Conservation (phyloP, 2,888 invertebrate species). For the Trisateles emortualis region DNA sequence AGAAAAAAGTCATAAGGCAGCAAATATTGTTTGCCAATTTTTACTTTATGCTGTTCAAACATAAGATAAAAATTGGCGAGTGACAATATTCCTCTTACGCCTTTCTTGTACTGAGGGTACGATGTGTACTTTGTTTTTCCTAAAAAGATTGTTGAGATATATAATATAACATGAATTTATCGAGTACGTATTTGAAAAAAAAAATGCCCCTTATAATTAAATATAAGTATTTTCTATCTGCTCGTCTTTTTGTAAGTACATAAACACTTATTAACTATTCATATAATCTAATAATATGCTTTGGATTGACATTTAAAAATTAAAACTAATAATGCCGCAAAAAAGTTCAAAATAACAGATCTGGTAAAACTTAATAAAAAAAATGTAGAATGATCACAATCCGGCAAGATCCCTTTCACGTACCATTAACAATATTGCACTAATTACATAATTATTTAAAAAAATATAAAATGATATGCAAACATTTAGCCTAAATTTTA, state of each 20-base stretch:
- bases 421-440: constrained; percentile 74
- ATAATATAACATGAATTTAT: too few species aligned
- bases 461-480: constrained; percentile 73
- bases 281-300: constrained; percentile 56
- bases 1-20: too few species aligned
- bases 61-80: too few species aligned
- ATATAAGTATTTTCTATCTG: constrained; percentile 3
- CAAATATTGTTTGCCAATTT: too few species aligned
- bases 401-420: constrained; percentile 66
- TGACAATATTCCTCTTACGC: too few species aligned
- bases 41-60: too few species aligned
- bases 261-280: constrained; percentile 35
- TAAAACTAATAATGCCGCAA: constrained; percentile 37
- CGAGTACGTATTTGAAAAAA: too few species aligned
- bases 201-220: constrained; percentile 18
- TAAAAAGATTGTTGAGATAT: too few species aligned
- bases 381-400: constrained; percentile 59
- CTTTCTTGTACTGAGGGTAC: too few species aligned
- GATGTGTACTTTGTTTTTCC: too few species aligned
- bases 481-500: constrained; percentile 60
- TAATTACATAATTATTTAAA: constrained; percentile 40
- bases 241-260: constrained; percentile 36
- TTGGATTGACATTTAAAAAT: constrained; percentile 57
- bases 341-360: constrained; percentile 45
- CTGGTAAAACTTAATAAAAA: constrained; percentile 44